A percentile compares a stretch with the other conserved stretches of the same genome.
Conservation (phyloP, 2,113 vertebrate genomes). For the Chlorodrepanis virens region DNA sequence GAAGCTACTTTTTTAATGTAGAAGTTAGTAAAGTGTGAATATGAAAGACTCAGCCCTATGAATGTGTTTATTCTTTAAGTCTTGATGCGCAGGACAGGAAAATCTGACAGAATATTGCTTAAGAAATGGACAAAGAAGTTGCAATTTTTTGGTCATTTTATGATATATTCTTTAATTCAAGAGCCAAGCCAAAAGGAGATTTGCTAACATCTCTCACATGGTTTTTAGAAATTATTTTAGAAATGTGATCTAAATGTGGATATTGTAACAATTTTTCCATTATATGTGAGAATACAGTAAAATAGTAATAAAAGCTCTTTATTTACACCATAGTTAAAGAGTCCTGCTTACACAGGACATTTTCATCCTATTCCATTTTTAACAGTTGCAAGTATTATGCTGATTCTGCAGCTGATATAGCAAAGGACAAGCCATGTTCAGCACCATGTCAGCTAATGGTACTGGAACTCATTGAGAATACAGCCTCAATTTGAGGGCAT, state of each 20-base stretch:
- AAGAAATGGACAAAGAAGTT: not conserved
- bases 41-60: not conserved
- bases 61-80: not conserved
- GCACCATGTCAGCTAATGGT: not conserved
- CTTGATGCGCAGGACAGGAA: not conserved
- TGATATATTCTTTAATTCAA: not conserved
- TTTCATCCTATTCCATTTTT: slow-evolving; percentile 1
- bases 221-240: not conserved
- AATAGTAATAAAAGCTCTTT: not conserved
- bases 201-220: not conserved
- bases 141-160: not conserved
- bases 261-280: not conserved
- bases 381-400: not conserved
- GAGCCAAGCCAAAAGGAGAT: not conserved
- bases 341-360: slow-evolving; percentile 2
- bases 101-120: not conserved
- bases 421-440: not conserved
- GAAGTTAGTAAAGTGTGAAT: not conserved
- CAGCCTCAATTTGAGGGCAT: not conserved
- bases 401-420: slow-evolving; percentile 22
- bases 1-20: not conserved
- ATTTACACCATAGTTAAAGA: not conserved
- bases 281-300: not conserved
- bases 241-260: not conserved
- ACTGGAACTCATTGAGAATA: not conserved